These are phyloP conservation scores for Furcifer pardalis DNA, from an alignment of 2,797 vertebrate genomes.

Conservation along the genomic window DNA sequence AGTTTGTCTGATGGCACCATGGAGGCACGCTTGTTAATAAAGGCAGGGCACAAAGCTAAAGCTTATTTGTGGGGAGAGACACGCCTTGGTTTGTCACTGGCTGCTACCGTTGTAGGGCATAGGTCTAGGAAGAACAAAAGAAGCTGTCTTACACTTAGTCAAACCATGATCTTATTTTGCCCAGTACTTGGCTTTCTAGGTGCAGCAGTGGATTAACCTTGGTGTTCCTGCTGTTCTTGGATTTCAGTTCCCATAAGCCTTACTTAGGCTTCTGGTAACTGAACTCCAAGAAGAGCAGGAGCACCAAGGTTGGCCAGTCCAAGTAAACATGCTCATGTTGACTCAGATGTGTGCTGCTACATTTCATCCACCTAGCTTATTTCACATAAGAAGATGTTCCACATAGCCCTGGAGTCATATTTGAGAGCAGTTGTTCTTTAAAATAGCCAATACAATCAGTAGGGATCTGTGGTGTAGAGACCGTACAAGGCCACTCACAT, in stretches of 20 bases:
- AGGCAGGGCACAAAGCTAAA: background rate
- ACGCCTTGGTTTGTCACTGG: background rate
- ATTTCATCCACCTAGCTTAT: background rate
- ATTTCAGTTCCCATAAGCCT: no score
- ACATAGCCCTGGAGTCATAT: background rate
- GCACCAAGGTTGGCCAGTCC: background rate
- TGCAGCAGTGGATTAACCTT: no score
- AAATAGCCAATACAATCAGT: background rate
- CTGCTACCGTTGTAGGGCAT: background rate
- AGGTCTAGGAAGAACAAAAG: no score
- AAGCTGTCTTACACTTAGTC: no score
- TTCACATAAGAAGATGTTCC: background rate
- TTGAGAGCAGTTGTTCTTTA: conserved; percentile 5
- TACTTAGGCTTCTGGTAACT: no score
- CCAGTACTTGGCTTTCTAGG: no score
- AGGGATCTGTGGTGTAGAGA: background rate
- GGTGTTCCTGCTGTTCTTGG: no score
- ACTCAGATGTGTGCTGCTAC: background rate
- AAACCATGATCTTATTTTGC: no score
- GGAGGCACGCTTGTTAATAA: background rate
- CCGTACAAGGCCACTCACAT: background rate
- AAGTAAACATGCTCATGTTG: no score
- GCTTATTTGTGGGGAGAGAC: background rate
- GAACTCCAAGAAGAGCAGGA: no score
- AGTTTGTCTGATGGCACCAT: conserved; percentile 14